These are phyloP conservation scores for Natrix natrix DNA, from an alignment of 2,797 vertebrate genomes.

Conservation along the genomic window DNA sequence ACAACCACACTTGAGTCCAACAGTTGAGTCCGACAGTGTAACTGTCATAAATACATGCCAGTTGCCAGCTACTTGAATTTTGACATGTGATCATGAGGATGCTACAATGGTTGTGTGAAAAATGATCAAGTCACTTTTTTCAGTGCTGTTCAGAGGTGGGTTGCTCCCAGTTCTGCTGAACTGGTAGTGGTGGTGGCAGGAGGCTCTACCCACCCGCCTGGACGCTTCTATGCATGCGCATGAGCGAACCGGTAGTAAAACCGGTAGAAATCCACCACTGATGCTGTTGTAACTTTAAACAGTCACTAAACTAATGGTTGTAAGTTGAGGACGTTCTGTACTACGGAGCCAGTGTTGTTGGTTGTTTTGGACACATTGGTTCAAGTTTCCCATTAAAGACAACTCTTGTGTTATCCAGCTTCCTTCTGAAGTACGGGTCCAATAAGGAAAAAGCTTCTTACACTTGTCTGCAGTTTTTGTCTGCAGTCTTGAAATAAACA, in stretches of 20 bases:
- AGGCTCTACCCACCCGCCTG: too few relatives aligned
- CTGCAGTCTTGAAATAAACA: neutral
- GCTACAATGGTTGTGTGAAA: neutral
- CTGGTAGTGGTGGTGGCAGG: too few relatives aligned
- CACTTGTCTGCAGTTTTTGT: neutral
- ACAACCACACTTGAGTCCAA: neutral
- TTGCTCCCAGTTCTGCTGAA: too few relatives aligned
- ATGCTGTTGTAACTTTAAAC: too few relatives aligned
- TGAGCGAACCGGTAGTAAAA: too few relatives aligned
- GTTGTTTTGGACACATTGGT: neutral
- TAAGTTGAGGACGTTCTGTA: neutral
- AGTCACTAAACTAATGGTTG: too few relatives aligned
- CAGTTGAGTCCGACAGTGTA: neutral
- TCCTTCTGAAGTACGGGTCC: neutral
- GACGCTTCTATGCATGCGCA: too few relatives aligned
- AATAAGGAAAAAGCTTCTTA: neutral
- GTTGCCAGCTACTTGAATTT: neutral
- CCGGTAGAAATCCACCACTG: too few relatives aligned
- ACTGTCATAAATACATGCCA: neutral
- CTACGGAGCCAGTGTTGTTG: neutral
- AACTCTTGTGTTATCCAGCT: neutral
- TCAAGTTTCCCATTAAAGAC: neutral
- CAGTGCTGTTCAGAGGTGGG: too few relatives aligned
- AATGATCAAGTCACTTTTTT: neutral
- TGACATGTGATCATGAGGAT: neutral